phyloP scores from a whole-genome alignment of 2,888 invertebrate species.

The Hirtodrosophila duncani region DNA sequence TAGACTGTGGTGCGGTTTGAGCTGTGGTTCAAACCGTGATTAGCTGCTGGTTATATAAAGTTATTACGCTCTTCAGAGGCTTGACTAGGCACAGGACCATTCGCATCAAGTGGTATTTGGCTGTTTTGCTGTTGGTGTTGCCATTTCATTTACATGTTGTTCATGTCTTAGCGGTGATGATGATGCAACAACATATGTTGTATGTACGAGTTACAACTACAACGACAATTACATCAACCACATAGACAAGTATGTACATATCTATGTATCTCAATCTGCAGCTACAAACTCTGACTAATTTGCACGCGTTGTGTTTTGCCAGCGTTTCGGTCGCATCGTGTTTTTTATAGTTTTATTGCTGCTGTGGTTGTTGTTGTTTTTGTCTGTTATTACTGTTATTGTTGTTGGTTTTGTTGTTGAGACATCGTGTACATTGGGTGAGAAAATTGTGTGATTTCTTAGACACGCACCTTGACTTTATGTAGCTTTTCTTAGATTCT shows the following conservation, averaged over 20 bases:
- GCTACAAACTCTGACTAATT: slow-evolving; percentile 44
- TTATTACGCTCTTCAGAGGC: slow-evolving; percentile 13
- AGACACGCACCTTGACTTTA: too few relatives aligned
- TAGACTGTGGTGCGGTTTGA: slow-evolving; percentile 5
- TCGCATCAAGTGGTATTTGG: slow-evolving; percentile 3
- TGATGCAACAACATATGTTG: slow-evolving; percentile 33
- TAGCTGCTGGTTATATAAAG: slow-evolving; percentile 59
- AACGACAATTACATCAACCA: slow-evolving; percentile 26
- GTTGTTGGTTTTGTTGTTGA: slow-evolving; percentile 13
- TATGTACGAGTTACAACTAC: slow-evolving; percentile 3
- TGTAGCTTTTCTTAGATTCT: neutral
- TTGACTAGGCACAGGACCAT: slow-evolving; percentile 25
- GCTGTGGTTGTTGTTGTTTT: too few relatives aligned
- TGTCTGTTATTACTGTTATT: neutral
- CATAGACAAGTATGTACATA: too few relatives aligned
- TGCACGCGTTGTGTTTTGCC: slow-evolving; percentile 57
- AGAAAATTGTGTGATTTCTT: too few relatives aligned
- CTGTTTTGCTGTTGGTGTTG: slow-evolving; percentile 9
- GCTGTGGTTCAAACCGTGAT: slow-evolving; percentile 4
- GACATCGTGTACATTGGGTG: slow-evolving; percentile 6
- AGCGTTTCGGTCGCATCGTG: slow-evolving; percentile 19
- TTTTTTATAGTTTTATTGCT: too few relatives aligned
- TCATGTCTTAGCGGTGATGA: slow-evolving; percentile 15
- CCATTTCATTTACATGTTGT: neutral
- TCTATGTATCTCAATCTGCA: too few relatives aligned